Evolutionary conservation across 2,797 vertebrate genomes (phyloP), one percentile per base, ranked within the genome.

Genomic region (Miichthys miiuy): DNA sequence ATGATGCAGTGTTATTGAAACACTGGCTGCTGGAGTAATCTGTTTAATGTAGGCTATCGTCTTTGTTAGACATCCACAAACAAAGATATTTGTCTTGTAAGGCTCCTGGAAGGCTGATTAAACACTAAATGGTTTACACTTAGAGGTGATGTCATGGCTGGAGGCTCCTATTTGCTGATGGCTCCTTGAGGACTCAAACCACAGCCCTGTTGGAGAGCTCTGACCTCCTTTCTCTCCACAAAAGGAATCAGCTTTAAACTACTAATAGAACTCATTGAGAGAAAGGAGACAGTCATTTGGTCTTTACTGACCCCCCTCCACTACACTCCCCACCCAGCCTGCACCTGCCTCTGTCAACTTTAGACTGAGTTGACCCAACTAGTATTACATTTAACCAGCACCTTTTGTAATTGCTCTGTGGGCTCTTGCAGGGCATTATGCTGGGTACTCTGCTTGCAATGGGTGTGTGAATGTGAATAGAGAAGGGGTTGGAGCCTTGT

Each of bases 131-230:
- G 76, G 72, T 90, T 93, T 89, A 86, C 74, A 81, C 88, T 88
- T 84, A 88, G 80, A 75, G 87, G 82, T 93, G 90, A 94, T 92
- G 88, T 93, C 90, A 93, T 87, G 52, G 84, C 79, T 65, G 55
- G 51, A 81, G 75, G 62, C 76, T 83, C 72, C 70, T 50, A 92
- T 92, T 94, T 82, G 82, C 85, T 90, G 81, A 82, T 62, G 75
- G 79, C 83, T 92, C 83, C 86, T 90, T 66, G 77, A 81, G 88
- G 85, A 79, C 76, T 81, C 81, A 87, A 82, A 86, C 85, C 84
- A 76, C 68, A 69, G 86, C 75, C 74, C 71, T 64, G 80, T 65
- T 86, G 68, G 84, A 84, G 72, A 85, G 85, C 81, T 55, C 74
- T 93, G 92, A 91, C 88, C 90, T 90, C 81, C 65, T 90, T 90